Conservation (phyloP, 2,797 vertebrate genomes). For the Schizopygopsis pylzovi region DNA sequence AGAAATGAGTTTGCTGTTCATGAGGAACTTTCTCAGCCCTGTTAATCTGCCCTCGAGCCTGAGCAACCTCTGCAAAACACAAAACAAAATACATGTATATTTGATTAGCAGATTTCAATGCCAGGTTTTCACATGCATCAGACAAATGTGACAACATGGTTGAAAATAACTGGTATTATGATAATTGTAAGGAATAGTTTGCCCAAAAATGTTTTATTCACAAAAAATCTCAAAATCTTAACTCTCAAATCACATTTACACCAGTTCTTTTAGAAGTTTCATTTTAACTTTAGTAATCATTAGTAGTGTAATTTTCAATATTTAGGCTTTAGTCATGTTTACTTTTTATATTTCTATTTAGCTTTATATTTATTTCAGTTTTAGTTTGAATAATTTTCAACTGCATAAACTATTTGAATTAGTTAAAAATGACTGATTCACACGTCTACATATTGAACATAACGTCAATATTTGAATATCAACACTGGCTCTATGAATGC, state of each 20-base stretch:
- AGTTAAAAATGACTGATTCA: neutral
- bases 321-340: neutral
- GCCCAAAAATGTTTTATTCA: neutral
- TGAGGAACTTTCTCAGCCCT: constrained; percentile 85
- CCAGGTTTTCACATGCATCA: neutral
- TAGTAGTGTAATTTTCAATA: neutral
- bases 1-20: constrained; percentile 87
- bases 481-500: neutral
- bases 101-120: neutral
- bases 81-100: constrained; percentile 19
- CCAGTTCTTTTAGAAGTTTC: neutral
- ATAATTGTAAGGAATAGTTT: neutral
- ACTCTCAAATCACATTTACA: neutral
- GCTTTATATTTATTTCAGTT: neutral
- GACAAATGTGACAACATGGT: neutral
- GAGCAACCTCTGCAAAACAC: constrained; percentile 72
- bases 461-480: neutral
- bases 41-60: constrained; percentile 73
- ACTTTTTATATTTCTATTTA: neutral
- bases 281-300: neutral
- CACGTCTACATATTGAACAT: neutral
- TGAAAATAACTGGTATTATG: neutral
- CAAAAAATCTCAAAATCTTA: neutral
- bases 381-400: neutral
- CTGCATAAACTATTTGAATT: neutral